Evolutionary conservation across 2,113 vertebrate genomes (phyloP).

Genomic region (Corythoichthys intestinalis): DNA sequence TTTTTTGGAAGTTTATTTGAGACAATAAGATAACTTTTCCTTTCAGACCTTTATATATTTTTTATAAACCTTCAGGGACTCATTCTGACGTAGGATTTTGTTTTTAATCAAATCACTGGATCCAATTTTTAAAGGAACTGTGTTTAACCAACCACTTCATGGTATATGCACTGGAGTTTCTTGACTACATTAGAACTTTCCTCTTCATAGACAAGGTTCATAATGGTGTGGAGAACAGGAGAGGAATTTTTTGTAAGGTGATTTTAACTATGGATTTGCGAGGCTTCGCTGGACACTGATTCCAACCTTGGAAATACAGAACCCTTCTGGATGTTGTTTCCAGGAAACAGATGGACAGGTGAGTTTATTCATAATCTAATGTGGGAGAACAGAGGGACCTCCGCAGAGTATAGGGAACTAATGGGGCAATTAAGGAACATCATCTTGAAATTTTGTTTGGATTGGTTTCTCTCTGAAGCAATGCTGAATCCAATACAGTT

Average conservation of each 20-base stretch:
- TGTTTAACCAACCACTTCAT: not conserved
- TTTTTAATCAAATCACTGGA: not conserved
- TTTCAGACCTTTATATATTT: slow-evolving; percentile 12
- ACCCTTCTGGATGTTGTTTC: slow-evolving; percentile 30
- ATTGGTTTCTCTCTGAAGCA: slow-evolving; percentile 48
- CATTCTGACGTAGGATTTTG: slow-evolving; percentile 33
- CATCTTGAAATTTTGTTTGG: slow-evolving; percentile 18
- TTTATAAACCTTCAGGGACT: slow-evolving; percentile 19
- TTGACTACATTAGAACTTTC: slow-evolving; percentile 2
- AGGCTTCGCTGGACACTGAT: slow-evolving; percentile 53
- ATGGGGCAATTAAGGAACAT: not conserved
- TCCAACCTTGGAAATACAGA: slow-evolving; percentile 34
- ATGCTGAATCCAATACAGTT: slow-evolving; percentile 42
- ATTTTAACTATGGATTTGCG: slow-evolving; percentile 22
- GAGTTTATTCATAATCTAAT: slow-evolving; percentile 24
- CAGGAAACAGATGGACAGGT: slow-evolving; percentile 47
- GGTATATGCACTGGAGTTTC: not conserved
- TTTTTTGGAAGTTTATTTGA: slow-evolving; percentile 29
- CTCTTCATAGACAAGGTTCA: slow-evolving; percentile 5
- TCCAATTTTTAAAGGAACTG: not conserved
- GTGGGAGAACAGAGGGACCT: slow-evolving; percentile 1
- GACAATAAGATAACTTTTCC: slow-evolving; percentile 29
- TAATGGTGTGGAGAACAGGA: slow-evolving; percentile 2
- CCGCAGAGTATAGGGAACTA: not conserved
- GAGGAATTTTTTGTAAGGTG: slow-evolving; percentile 15